These are phyloP conservation scores for Tenualosa ilisha DNA, from an alignment of 2,797 vertebrate species.

Conservation along the genomic window DNA sequence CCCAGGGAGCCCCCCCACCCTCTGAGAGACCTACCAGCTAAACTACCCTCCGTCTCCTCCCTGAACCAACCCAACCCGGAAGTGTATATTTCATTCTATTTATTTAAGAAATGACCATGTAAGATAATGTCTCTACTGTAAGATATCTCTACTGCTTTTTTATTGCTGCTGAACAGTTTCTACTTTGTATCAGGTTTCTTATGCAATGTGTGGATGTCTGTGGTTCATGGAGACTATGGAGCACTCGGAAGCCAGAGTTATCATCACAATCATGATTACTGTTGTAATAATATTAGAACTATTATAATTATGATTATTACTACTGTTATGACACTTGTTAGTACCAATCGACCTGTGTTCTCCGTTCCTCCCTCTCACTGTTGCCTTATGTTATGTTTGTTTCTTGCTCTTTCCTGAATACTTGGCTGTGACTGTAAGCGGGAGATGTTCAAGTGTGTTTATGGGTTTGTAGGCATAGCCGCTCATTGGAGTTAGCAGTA, in stretches of 20 bases:
- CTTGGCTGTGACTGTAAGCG: constrained; percentile 19
- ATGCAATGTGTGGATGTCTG: constrained; percentile 78
- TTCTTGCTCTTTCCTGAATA: constrained; percentile 48
- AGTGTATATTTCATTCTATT: constrained; percentile 82
- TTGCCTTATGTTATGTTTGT: constrained; percentile 68
- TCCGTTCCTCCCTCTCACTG: constrained; percentile 44
- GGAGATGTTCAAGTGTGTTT: constrained; percentile 34
- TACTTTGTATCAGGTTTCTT: constrained; percentile 83
- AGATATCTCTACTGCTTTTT: constrained; percentile 77
- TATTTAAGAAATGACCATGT: constrained; percentile 78
- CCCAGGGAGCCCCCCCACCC: constrained; percentile 59
- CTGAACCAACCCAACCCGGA: constrained; percentile 65
- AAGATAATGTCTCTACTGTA: constrained; percentile 84
- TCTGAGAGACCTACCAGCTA: constrained; percentile 70
- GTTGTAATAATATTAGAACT: background rate
- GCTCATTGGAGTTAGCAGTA: background rate
- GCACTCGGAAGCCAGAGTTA: constrained; percentile 63
- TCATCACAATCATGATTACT: constrained; percentile 17
- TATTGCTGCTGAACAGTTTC: constrained; percentile 82
- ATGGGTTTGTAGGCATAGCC: constrained; percentile 38
- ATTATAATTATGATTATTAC: background rate
- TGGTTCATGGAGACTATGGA: constrained; percentile 61
- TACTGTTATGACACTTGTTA: background rate
- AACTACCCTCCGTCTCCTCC: constrained; percentile 62
- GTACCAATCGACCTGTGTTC: background rate